Evolutionary conservation across 2,113 vertebrate genomes (phyloP).

Genomic region (Forbesichthys papilliferus): DNA sequence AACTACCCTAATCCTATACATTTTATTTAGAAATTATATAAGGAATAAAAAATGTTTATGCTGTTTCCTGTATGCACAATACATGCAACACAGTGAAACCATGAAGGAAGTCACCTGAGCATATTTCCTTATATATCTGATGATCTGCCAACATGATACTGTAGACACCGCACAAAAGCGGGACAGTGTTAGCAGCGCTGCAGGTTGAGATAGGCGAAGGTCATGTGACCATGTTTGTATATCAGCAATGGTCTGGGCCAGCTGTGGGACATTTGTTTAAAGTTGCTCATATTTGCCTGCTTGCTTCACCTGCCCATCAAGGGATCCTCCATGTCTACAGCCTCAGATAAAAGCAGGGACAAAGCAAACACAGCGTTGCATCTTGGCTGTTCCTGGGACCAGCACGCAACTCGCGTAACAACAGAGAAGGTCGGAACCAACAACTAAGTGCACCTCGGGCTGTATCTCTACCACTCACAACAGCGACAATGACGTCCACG

Average conservation of each 20-base stretch:
- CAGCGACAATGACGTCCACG: constrained; percentile 64
- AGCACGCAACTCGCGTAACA: not conserved
- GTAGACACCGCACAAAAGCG: too few species aligned
- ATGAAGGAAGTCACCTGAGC: too few species aligned
- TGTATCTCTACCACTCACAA: not conserved
- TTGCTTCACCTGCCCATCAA: constrained; percentile 41
- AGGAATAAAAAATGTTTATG: not conserved
- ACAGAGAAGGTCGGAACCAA: not conserved
- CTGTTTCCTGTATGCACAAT: too few species aligned
- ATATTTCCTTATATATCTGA: too few species aligned
- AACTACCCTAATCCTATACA: not conserved
- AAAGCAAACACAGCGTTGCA: not conserved
- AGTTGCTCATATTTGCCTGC: constrained; percentile 31
- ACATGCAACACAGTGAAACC: too few species aligned
- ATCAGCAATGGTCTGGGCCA: constrained; percentile 48
- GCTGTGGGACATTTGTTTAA: constrained; percentile 9
- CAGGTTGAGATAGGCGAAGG: constrained; percentile 22
- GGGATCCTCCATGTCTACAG: constrained; percentile 38
- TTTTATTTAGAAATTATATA: too few species aligned
- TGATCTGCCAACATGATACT: too few species aligned
- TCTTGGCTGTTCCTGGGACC: not conserved
- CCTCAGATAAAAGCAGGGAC: constrained; percentile 24
- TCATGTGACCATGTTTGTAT: constrained; percentile 50
- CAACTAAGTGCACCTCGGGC: not conserved
- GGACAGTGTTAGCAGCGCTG: not conserved